phyloP scores from a whole-genome alignment of 2,113 vertebrate genomes.

The Chitala chitala region DNA sequence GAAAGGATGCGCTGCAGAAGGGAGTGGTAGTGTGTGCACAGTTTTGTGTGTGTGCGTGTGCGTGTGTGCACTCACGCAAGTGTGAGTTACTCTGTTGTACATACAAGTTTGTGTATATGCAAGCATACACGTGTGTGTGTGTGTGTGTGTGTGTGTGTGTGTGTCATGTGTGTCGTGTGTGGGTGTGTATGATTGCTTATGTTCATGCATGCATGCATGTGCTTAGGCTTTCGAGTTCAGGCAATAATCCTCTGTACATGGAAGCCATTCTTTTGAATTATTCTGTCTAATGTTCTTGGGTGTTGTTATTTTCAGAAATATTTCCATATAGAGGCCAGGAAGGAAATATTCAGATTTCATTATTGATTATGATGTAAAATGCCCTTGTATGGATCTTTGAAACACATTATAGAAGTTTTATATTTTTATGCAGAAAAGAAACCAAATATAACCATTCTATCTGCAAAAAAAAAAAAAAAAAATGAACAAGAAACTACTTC shows the following conservation, averaged over 20 bases:
- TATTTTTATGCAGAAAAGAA: slow-evolving; percentile 1
- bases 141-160: no score
- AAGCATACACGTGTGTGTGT: no score
- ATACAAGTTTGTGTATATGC: background rate
- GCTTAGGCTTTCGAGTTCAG: slow-evolving; percentile 4
- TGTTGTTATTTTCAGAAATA: slow-evolving; percentile 22
- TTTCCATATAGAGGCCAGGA: background rate
- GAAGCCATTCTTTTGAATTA: slow-evolving; percentile 2
- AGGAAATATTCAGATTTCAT: slow-evolving; percentile 11
- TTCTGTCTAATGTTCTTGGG: slow-evolving; percentile 16
- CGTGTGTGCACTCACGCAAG: no score
- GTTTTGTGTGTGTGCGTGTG: no score
- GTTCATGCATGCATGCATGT: background rate
- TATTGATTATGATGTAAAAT: slow-evolving; percentile 7
- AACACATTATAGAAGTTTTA: background rate
- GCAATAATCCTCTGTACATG: slow-evolving; percentile 8
- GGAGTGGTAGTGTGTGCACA: no score
- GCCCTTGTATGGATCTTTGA: background rate
- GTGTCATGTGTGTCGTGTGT: no score
- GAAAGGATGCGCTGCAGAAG: background rate
- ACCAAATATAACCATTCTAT: background rate
- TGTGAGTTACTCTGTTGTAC: no score
- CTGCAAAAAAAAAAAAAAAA: background rate
- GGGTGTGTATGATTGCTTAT: background rate
- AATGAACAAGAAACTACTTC: background rate